Conservation (phyloP, 2,797 vertebrate genomes). For the Enteromius argenteus region DNA sequence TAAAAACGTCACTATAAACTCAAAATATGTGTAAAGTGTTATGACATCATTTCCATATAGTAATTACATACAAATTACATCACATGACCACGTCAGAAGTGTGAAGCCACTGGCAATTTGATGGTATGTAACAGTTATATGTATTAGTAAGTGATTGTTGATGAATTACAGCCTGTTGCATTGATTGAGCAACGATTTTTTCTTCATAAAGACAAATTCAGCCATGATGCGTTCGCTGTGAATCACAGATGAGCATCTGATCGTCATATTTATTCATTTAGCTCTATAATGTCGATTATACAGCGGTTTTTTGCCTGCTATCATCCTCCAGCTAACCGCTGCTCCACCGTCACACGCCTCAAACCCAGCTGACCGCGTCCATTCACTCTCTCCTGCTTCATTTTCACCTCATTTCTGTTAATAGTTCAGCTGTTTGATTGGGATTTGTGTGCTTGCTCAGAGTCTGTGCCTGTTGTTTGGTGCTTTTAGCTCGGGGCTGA, state of each 20-base stretch:
- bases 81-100: background rate
- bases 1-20: background rate
- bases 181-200: background rate
- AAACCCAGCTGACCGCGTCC: background rate
- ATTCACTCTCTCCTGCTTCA: background rate
- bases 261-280: background rate
- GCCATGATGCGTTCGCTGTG: background rate
- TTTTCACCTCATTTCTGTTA: background rate
- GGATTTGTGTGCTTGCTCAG: background rate
- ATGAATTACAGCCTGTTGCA: background rate
- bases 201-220: too few relatives aligned
- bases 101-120: background rate
- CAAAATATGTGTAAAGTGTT: background rate
- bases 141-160: background rate
- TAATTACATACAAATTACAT: background rate
- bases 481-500: constrained; percentile 46
- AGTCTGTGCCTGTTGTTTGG: background rate
- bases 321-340: constrained; percentile 18
- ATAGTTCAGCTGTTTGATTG: background rate
- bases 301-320: background rate
- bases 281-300: background rate
- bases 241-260: background rate
- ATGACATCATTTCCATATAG: background rate
- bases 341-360: constrained; percentile 19
- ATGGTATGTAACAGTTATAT: background rate